Evolutionary conservation across 64 coral and sea anemone species (phyloP), one percentile per base, ranked within the genome.

Genomic region (Porites lutea): DNA sequence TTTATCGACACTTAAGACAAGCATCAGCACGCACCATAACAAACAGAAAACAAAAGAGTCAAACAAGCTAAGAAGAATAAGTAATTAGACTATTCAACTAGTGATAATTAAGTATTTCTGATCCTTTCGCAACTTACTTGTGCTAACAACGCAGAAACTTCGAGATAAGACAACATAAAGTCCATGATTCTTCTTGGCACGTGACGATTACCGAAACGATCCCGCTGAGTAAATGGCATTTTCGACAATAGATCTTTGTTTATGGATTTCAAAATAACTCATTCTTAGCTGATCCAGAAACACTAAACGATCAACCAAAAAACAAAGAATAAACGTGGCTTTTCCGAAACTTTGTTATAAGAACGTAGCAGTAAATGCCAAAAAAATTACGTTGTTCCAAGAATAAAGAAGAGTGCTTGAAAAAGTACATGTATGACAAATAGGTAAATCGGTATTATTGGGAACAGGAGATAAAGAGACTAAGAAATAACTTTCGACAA

Each of bases 191-290:
- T 51, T 16, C 48, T 52, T 18, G 73, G 16, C 5, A 6, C 5
- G 4, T 49, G 47, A 76, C 16, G 15, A 16, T 11, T 45, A 76
- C 7, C 19, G 14, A 76, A 47, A 76, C 18, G 63, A 18, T 63
- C 81, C 67, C n/a, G 48, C 81, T 53, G 81, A 11, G 46, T n/a
- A 52, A n/a, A 20, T 48, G 62, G 19, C 63, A 19, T 66, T 84
- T 52, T 67, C 67, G 62, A 69, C 63, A 84, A 84, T 51, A 64
- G 44, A 52, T 62, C 59, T 84, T 49, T 65, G 47, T 84, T 84
- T 68, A 45, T 52, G 59, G 3, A 69, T 84, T n/a, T 68, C 16
- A 20, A 48, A 68, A 84, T 48, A 51, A 13, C 18, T 13, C 63
- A 83, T 82, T 65, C 43, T 51, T 14, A 76, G 48, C 58, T 59